A percentile compares a stretch with the other conserved stretches of the same genome.
Conservation (phyloP, 2,797 vertebrate species). For the Schizopygopsis malacanthus region DNA sequence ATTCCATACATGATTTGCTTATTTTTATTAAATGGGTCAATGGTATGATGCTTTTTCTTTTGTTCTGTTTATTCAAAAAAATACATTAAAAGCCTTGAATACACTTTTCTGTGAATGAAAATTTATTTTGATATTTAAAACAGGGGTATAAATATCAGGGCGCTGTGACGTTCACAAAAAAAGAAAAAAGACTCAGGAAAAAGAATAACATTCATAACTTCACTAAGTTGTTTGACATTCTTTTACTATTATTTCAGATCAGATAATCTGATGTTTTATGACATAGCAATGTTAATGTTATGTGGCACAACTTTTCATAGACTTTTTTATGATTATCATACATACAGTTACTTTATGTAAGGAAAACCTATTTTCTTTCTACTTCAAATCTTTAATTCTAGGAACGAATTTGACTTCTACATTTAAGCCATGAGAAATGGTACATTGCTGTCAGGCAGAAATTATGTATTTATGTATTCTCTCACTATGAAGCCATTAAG, state of each 20-base stretch:
- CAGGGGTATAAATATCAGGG: neutral
- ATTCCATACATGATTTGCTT: neutral
- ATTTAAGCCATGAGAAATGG: neutral
- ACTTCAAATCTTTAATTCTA: neutral
- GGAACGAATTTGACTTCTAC: neutral
- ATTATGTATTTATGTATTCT: neutral
- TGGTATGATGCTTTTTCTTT: neutral
- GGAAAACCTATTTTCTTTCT: neutral
- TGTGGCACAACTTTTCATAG: neutral
- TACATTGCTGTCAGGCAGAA: slow-evolving; percentile 18
- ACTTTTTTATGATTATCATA: neutral
- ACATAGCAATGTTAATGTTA: neutral
- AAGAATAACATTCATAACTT: neutral
- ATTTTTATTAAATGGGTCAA: neutral
- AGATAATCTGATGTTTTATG: neutral
- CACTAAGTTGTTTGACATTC: neutral
- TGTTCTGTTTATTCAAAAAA: neutral
- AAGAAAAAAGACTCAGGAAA: too few relatives aligned
- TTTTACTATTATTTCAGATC: neutral
- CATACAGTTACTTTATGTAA: neutral
- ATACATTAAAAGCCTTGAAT: neutral
- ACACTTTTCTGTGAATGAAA: neutral
- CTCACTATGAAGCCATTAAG: slow-evolving; percentile 25
- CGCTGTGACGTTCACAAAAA: neutral
- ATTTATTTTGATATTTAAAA: neutral